Evolutionary conservation across 2,797 vertebrate genomes (phyloP).

Genomic region (Semotilus atromaculatus): DNA sequence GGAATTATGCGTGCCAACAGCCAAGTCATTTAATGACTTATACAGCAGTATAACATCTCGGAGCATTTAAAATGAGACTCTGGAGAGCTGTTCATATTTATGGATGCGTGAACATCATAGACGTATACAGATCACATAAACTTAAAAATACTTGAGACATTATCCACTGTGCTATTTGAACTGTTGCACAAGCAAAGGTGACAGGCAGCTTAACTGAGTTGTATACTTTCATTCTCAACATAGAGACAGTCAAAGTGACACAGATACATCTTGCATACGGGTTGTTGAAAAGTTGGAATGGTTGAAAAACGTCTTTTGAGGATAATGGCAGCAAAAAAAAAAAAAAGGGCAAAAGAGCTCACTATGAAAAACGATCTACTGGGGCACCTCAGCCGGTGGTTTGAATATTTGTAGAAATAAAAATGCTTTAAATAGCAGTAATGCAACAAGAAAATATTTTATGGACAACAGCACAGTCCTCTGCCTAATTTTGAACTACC

Average conservation of each 20-base stretch:
- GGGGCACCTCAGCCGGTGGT: conserved; percentile 22
- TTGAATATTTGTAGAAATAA: conserved; percentile 30
- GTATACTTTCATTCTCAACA: conserved; percentile 39
- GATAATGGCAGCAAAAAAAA: conserved; percentile 40
- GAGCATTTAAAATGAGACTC: conserved; percentile 19
- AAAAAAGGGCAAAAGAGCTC: conserved; percentile 16
- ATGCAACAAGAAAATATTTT: not conserved
- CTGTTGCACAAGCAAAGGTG: not conserved
- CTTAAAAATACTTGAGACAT: conserved; percentile 11
- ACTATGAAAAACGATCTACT: conserved; percentile 40
- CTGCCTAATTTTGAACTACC: not conserved
- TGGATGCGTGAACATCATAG: conserved; percentile 25
- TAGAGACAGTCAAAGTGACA: conserved; percentile 7
- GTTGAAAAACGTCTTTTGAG: conserved; percentile 26
- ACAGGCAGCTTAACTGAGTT: conserved; percentile 26
- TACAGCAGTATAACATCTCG: not conserved
- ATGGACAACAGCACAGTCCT: not conserved
- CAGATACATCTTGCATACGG: conserved; percentile 36
- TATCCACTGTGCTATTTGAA: not conserved
- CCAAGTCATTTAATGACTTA: conserved; percentile 41
- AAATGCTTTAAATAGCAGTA: conserved; percentile 16
- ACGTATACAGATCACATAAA: conserved; percentile 13
- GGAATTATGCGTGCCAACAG: conserved; percentile 37
- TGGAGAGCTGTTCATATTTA: conserved; percentile 34
- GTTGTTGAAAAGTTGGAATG: conserved; percentile 30